Base-by-base conservation (phyloP, 2,888 invertebrate species). In the Bellardia bayeri region DNA sequence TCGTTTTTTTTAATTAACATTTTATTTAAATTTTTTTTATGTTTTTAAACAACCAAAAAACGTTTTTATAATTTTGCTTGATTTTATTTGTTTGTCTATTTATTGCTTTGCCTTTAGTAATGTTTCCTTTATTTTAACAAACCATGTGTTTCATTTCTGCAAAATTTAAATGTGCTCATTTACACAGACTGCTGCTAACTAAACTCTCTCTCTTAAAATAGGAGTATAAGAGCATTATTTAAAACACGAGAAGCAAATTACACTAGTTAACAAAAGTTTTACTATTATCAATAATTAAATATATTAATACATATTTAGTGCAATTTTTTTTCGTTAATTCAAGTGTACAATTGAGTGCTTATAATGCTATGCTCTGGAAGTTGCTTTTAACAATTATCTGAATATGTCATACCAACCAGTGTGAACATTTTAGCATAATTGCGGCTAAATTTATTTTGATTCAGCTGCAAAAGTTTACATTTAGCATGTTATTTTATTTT, bases 61-160 rank as follows among this genome's bases (percentile, higher is more conserved):
- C 7, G 1, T n/a, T n/a, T 8, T 23, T 42, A 30, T 6, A 72
- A 5, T 40, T 23, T 37, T n/a, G 13, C 4, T 45, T 13, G 4
- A 6, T 37, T 37, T n/a, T 23, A 45, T 45, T 45, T 23, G 23
- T 23, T 11, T 11, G 45, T 30, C 13, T 45, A 16, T 45, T 16
- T 66, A 11, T 66, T 45, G 16, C 4, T 11, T 16, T 42, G n/a
- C n/a, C 45, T 40, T 40, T 56, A 71, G 58, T 64, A 68, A 16
- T 54, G 8, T 33, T 45, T 49, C 49, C 69, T 64, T n/a, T n/a
- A 14, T n/a, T 9, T 58, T 9, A 69, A 14, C 6, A 51, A 51
- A 79, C 72, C 79, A 79, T 84, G 79, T 79, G 84, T 74, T 84
- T 71, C 37, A 61, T 37, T 30, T 74, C 63, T 71, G 64, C 49